Base-by-base conservation (phyloP, 2,113 vertebrate species). In the Spea multiplicata region DNA sequence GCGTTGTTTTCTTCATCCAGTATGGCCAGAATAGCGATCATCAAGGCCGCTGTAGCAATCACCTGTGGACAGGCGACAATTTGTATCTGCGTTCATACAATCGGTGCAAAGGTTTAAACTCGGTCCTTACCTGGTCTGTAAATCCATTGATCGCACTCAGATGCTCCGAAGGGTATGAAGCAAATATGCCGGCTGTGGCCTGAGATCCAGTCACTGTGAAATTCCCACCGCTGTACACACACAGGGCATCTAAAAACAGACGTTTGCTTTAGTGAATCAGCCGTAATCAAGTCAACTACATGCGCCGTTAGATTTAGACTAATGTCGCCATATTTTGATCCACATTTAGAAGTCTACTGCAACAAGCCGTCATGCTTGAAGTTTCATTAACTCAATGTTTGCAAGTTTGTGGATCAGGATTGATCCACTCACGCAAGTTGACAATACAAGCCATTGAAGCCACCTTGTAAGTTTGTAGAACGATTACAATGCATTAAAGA, bases 101-200 rank as follows among this genome's bases (percentile, higher is more conserved):
- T 8, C n/a, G 64, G 8, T 13, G 14, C 55, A 2, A 2, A 13
- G 10, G 9, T 12, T 9, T 4, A 16, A n/a, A 55, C 44, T 17
- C 71, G 4, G 30, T 44, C 82, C 75, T 62, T 71, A 94, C 93
- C 91, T 94, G 93, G 81, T 94, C 93, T 16, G 93, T 8, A 0
- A 95, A 84, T 3, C 94, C 94, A 0, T 88, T 92, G 81, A 81
- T 68, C 0, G 88, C 0, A 30, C 91, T 93, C n/a, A 95, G 86
- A 5, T 92, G 88, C 49, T 88, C 88, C 0, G 91, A 87, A 0
- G 94, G 94, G 73, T 94, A 95, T 30, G 93, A 94, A 81, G 88
- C 86, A 0, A 96, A 96, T 74, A 94, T 94, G 3, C 91, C 92
- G 0, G 91, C 93, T 0, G 94, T 95, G 69, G 90, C 92, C 0